Base-by-base conservation (phyloP, 2,797 vertebrate genomes). In the Platalea minor region DNA sequence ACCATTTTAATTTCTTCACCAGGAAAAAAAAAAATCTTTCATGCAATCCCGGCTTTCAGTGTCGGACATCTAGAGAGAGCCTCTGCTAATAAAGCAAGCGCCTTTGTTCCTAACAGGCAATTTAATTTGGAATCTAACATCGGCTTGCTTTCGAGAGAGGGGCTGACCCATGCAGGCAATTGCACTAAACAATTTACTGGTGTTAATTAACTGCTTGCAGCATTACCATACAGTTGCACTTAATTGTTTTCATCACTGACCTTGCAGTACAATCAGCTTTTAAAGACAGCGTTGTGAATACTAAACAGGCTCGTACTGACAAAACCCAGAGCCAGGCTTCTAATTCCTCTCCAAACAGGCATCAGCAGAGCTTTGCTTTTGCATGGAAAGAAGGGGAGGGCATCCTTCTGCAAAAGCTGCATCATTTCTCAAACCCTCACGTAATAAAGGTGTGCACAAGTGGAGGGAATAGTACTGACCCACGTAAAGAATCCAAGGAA, bases 171-270 rank as follows among this genome's bases (percentile, higher is more conserved):
- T 2, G 37, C 24, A 57, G 60, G 23, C n/a, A 45, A 86, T 31
- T 29, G 28, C 50, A 23, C 41, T 19, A 6, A 79, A 31, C 50
- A 54, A 69, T 64, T 78, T 11, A 21, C 76, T 67, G 68, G 24
- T 13, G 73, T 57, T 95, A 96, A 96, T 89, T 57, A 95, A 78
- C 76, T 61, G 43, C 73, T 50, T 26, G n/a, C 80, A 84, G 78
- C 53, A 33, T 88, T 25, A 2, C 65, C 60, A n/a, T 37, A 19
- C 57, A 76, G 64, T 35, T 59, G 56, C 76, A 5, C 19, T 67
- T 56, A 7, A 2, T 20, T 3, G 1, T 50, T 76, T 10, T 54
- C 75, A 74, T 50, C 28, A 2, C 88, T 48, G 83, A 59, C 90
- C 88, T 80, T 53, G 74, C 82, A 69, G 59, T 24, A 59, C 31